Evolutionary conservation across 1,140 invertebrate genomes (phyloP).

Genomic region (Cydia splendana): DNA sequence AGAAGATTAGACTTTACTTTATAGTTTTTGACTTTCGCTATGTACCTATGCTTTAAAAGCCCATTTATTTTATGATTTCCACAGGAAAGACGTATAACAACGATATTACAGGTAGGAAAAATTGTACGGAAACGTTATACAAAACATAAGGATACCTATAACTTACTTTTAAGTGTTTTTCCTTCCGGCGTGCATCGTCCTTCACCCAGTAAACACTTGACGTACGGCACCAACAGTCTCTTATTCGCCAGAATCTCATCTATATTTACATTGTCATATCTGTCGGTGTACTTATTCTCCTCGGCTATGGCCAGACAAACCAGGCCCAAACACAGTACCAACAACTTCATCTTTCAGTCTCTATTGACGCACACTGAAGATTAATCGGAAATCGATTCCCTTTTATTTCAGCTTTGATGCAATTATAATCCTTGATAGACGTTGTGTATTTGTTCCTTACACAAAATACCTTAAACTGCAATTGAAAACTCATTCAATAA

Average conservation of each 20-base stretch:
- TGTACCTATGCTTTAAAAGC: too few species aligned
- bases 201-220: conserved; percentile 83
- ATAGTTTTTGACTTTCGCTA: too few species aligned
- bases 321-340: conserved; percentile 50
- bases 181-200: conserved; percentile 81
- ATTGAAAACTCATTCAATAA: background rate
- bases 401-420: conserved; percentile 24
- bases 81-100: too few species aligned
- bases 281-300: conserved; percentile 82
- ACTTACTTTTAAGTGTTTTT: conserved; percentile 77
- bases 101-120: too few species aligned
- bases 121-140: too few species aligned
- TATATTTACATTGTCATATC: conserved; percentile 86
- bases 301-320: conserved; percentile 62
- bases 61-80: too few species aligned
- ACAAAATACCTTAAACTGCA: background rate
- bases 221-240: conserved; percentile 84
- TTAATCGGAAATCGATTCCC: background rate
- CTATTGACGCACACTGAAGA: conserved; percentile 3
- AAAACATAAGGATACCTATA: too few species aligned
- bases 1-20: too few species aligned
- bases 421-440: conserved; percentile 22
- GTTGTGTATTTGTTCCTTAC: background rate
- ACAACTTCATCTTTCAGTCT: conserved; percentile 46
- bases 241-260: conserved; percentile 85